Conservation (phyloP, 35 echinoderm and acorn worm species). For the Ptychodera flava region DNA sequence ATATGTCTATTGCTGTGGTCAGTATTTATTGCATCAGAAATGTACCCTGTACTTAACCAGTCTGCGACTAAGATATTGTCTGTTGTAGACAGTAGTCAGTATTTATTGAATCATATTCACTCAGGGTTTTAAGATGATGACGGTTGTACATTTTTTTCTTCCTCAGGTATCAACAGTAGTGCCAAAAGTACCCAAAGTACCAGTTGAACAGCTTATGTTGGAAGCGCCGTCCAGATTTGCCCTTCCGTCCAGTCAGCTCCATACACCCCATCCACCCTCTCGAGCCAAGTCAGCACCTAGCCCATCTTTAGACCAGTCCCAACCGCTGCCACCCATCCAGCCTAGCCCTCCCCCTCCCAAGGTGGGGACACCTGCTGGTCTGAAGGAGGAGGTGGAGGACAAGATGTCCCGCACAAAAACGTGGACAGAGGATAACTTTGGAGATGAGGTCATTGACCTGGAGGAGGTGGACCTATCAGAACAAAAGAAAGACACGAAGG, state of each 20-base stretch:
- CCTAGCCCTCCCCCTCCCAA: conserved; percentile 28
- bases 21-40: conserved; percentile 5
- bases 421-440: conserved; percentile 47
- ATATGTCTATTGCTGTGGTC: background rate
- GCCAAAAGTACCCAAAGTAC: conserved; percentile 64
- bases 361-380: conserved; percentile 8
- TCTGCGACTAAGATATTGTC: too few relatives aligned
- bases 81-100: too few relatives aligned
- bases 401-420: conserved; percentile 43
- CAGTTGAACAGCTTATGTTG: conserved; percentile 55
- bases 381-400: conserved; percentile 16
- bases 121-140: too few relatives aligned
- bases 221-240: conserved; percentile 14
- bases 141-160: too few relatives aligned
- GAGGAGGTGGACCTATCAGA: conserved; percentile 5
- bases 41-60: too few relatives aligned
- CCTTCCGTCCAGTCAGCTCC: background rate
- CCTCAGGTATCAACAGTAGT: conserved; percentile 57
- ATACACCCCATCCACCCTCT: background rate
- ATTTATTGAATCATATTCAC: too few relatives aligned
- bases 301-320: background rate
- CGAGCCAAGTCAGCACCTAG: conserved; percentile 38
- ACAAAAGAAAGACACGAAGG: background rate
- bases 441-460: conserved; percentile 10
- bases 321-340: conserved; percentile 61